These are phyloP conservation scores for Idris sp. DNA, from an alignment of 1,140 invertebrate species.

Conservation along the genomic window DNA sequence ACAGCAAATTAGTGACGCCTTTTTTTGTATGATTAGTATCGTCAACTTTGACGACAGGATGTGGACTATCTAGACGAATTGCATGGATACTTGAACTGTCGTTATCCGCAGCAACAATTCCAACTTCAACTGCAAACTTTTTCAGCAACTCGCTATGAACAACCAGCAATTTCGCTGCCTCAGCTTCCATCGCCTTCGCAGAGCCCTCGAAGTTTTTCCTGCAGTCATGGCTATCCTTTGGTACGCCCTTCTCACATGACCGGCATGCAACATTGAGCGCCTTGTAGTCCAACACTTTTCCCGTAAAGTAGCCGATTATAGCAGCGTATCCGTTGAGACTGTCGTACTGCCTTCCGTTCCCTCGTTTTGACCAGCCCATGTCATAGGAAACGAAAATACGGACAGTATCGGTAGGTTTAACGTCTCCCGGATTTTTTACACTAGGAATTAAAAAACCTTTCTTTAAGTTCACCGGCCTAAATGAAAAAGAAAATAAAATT, in stretches of 20 bases:
- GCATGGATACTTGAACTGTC: conserved; percentile 48
- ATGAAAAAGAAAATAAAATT: conserved; percentile 4
- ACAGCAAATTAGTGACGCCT: conserved; percentile 31
- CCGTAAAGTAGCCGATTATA: conserved; percentile 34
- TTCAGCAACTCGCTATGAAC: conserved; percentile 44
- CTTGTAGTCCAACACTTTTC: conserved; percentile 29
- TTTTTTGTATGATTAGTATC: conserved; percentile 38
- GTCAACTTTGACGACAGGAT: conserved; percentile 36
- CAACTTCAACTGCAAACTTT: conserved; percentile 21
- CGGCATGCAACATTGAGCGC: conserved; percentile 29
- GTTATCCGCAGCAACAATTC: conserved; percentile 37
- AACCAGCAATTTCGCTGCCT: conserved; percentile 23
- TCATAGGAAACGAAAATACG: conserved; percentile 48
- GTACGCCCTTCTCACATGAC: conserved; percentile 17
- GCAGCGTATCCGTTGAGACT: conserved; percentile 45
- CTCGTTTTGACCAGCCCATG: conserved; percentile 42
- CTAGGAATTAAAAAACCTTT: conserved; percentile 25
- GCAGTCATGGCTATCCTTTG: conserved; percentile 25
- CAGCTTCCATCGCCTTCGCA: conserved; percentile 51
- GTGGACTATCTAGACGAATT: conserved; percentile 9
- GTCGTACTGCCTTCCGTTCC: conserved; percentile 46
- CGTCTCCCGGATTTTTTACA: conserved; percentile 17
- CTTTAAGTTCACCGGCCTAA: conserved; percentile 15
- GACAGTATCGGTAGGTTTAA: conserved; percentile 25
- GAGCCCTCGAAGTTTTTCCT: conserved; percentile 43